Evolutionary conservation across 1,140 invertebrate genomes (phyloP).

Genomic region (Calliphora vicina): DNA sequence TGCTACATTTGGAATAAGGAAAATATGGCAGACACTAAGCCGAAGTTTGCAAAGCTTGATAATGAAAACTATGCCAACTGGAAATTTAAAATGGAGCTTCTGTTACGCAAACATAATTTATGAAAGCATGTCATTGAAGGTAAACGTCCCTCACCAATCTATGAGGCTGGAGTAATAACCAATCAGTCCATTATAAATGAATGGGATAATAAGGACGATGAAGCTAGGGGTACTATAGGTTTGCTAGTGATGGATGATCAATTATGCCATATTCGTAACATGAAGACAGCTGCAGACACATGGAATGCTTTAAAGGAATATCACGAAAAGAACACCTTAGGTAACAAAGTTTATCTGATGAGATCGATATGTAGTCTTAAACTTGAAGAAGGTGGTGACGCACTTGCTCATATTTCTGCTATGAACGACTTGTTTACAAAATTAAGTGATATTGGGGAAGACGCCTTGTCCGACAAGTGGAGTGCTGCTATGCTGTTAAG

Average conservation of each 20-base stretch:
- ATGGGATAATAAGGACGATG: too few relatives aligned
- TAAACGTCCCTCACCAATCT: neutral
- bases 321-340: too few relatives aligned
- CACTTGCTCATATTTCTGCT: too few relatives aligned
- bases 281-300: too few relatives aligned
- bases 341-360: neutral
- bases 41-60: neutral
- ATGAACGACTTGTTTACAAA: slow-evolving; percentile 21
- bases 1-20: neutral
- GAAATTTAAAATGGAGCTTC: neutral
- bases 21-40: neutral
- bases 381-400: slow-evolving; percentile 32
- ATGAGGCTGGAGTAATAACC: neutral
- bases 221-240: too few relatives aligned
- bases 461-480: too few relatives aligned
- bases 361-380: slow-evolving; percentile 22
- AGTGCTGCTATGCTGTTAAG: too few relatives aligned
- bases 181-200: too few relatives aligned
- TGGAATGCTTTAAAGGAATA: too few relatives aligned
- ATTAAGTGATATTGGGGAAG: slow-evolving; percentile 11
- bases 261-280: too few relatives aligned
- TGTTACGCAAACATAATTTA: neutral
- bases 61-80: neutral
- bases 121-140: neutral
- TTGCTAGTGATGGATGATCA: too few relatives aligned